Conservation (phyloP, 2,888 invertebrate genomes). For the Coleophora flavipennella region DNA sequence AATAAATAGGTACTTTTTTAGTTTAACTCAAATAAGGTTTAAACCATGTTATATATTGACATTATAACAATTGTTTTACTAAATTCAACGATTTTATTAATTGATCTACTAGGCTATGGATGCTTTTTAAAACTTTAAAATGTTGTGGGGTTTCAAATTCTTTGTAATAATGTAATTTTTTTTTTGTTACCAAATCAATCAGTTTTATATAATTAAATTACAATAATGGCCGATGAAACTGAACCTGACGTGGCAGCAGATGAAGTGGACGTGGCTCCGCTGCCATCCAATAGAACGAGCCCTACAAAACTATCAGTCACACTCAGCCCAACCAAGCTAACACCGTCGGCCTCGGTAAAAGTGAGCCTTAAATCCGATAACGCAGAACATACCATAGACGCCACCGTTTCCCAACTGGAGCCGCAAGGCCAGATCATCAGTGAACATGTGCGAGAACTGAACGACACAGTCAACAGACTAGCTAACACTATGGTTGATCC, state of each 20-base stretch:
- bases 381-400: constrained; percentile 18
- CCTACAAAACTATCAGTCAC: neutral
- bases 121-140: neutral
- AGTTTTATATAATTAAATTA: neutral
- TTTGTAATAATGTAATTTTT: constrained; percentile 25
- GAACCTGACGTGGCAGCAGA: neutral
- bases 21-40: no score
- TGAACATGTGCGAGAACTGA: constrained; percentile 35
- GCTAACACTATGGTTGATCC: constrained; percentile 24
- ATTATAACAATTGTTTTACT: neutral
- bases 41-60: neutral
- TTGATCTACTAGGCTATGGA: constrained; percentile 41
- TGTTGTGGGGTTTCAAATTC: constrained; percentile 2
- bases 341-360: neutral
- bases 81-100: constrained; percentile 15
- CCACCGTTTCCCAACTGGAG: constrained; percentile 26
- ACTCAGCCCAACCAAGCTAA: neutral
- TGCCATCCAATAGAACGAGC: neutral
- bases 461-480: constrained; percentile 31
- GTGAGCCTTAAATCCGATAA: neutral
- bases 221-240: neutral
- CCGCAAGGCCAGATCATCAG: constrained; percentile 31
- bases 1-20: no score
- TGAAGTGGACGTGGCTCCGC: neutral
- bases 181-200: constrained; percentile 8